These are phyloP conservation scores for Brachynemurus nebulosus DNA, from an alignment of 2,888 invertebrate genomes.

Conservation along the genomic window DNA sequence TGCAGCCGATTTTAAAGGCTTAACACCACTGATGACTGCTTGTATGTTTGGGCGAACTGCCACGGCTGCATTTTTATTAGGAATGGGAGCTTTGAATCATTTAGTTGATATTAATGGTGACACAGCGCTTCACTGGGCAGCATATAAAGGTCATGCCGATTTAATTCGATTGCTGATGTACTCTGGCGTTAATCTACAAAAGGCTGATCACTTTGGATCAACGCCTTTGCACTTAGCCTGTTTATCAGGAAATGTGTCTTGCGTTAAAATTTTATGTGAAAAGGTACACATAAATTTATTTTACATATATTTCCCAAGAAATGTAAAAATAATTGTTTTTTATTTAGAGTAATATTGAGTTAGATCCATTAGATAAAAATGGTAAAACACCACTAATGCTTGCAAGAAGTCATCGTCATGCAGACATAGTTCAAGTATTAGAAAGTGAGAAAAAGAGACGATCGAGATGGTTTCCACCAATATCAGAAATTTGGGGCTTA, in stretches of 20 bases:
- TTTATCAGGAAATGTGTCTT: constrained; percentile 73
- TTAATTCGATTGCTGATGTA: constrained; percentile 77
- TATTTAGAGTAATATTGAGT: constrained; percentile 63
- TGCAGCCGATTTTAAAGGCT: constrained; percentile 76
- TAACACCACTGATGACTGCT: constrained; percentile 83
- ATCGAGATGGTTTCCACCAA: constrained; percentile 75
- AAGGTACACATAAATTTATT: too few species aligned
- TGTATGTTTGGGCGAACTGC: constrained; percentile 89
- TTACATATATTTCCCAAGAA: too few species aligned
- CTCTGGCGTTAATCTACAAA: constrained; percentile 79
- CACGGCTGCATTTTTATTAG: constrained; percentile 77
- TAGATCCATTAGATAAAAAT: constrained; percentile 80
- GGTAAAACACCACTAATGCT: constrained; percentile 84
- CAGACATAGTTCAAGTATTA: constrained; percentile 67
- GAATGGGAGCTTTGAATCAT: constrained; percentile 77
- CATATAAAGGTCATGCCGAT: constrained; percentile 85
- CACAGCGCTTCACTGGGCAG: constrained; percentile 87
- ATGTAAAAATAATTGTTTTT: background rate
- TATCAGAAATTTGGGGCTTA: constrained; percentile 78
- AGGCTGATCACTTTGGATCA: constrained; percentile 84
- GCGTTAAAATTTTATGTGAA: constrained; percentile 77
- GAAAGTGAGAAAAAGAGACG: constrained; percentile 66
- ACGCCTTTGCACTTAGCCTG: constrained; percentile 84
- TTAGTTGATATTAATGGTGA: constrained; percentile 86
- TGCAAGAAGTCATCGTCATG: constrained; percentile 77